Evolutionary conservation across 2,113 vertebrate genomes (phyloP), one percentile per base, ranked within the genome.

Genomic region (Synchiropus splendidus): DNA sequence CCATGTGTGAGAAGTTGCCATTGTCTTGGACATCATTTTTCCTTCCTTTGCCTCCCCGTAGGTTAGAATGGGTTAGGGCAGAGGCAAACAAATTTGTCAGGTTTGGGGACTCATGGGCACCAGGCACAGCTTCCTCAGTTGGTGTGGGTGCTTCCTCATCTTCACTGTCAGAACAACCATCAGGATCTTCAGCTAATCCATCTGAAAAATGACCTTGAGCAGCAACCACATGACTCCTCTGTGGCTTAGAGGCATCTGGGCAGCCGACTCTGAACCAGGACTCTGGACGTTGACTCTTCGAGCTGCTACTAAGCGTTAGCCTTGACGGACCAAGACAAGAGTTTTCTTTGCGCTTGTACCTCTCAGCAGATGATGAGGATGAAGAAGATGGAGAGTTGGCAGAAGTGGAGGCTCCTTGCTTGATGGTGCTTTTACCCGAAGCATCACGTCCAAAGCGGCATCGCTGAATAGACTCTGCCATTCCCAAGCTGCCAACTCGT

Each of bases 41-140:
- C 54, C 78, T 78, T 63, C 49, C 61, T 13, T 58, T 64, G 38
- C 68, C 54, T 6, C 67, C 78, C 31, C 71, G 78, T 36, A 82
- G 47, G 4, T 77, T 56, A 17, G 72, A 78, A 27, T 79, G 74
- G 30, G 72, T 85, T 79, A 97, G 90, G 82, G 94, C 94, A 65
- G 91, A 94, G 77, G 94, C 90, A 74, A 98, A 98, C 68, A 98
- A 86, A 61, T 98, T 98, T 6, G 92, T 97, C 58, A 92, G 92
- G 43, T 83, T 78, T 11, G 92, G 90, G 55, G 79, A 72, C 32
- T 70, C 57, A 1, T 62, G 74, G 36, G 54, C 54, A 39, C 70
- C 58, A 1, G 64, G 56, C 18, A 82, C 77, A 9, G 45, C 42
- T 14, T 82, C 78, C 39, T 79, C 79, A 2, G 65, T 70, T 31